phyloP scores from a whole-genome alignment of 2,113 vertebrate species.

The Mobula birostris region DNA sequence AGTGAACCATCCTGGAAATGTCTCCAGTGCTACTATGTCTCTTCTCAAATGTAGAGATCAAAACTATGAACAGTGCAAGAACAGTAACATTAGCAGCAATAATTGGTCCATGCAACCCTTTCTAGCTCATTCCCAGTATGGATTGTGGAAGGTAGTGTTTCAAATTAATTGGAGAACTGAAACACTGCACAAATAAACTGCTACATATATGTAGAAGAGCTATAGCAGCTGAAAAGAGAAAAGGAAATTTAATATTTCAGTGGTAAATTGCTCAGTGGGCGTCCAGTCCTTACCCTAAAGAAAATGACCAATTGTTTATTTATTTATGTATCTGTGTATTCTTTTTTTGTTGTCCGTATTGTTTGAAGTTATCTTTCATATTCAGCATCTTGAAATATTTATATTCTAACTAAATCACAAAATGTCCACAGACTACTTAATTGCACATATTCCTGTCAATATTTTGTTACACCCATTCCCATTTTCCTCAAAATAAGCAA shows the following conservation, averaged over 20 bases:
- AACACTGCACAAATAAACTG: not conserved
- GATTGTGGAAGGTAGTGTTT: not conserved
- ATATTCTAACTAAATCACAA: not conserved
- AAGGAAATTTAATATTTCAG: not conserved
- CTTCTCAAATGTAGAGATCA: no score
- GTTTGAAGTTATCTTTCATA: not conserved
- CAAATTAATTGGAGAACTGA: not conserved
- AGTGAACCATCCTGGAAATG: no score
- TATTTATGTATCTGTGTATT: no score
- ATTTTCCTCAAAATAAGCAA: not conserved
- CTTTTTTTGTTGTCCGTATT: not conserved
- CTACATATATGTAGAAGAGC: not conserved
- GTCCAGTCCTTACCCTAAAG: not conserved
- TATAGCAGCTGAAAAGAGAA: not conserved
- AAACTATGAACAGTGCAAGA: no score
- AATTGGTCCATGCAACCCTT: not conserved
- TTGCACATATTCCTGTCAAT: not conserved
- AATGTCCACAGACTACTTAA: not conserved
- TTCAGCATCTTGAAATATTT: not conserved
- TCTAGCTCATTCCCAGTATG: not conserved
- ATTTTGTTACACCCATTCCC: not conserved
- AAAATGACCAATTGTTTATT: no score
- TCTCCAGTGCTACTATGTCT: no score
- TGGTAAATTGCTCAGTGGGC: not conserved
- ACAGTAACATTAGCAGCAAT: not conserved